Evolutionary conservation across 2,888 invertebrate genomes (phyloP).

Genomic region (Phortica okadai): DNA sequence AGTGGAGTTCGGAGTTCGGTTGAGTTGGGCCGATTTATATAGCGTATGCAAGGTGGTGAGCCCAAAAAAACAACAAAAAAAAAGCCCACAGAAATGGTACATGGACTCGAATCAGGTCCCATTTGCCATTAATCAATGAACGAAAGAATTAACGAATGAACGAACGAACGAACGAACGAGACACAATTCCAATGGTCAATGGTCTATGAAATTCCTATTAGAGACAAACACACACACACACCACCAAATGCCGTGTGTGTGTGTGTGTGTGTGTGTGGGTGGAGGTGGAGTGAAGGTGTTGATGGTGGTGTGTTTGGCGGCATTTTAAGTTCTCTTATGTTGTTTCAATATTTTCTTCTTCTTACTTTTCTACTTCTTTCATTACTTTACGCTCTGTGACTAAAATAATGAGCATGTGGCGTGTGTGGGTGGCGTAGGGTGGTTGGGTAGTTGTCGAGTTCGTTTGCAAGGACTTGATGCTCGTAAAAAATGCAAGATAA

Average conservation of each 20-base stretch:
- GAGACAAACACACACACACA: slow-evolving; percentile 38
- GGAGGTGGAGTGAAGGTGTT: no score
- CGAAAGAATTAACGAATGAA: slow-evolving; percentile 48
- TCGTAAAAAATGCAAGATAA: slow-evolving; percentile 13
- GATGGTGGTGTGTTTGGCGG: no score
- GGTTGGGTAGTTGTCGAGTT: background rate
- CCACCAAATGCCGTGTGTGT: no score
- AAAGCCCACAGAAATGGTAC: slow-evolving; percentile 15
- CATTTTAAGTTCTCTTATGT: no score
- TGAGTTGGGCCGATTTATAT: no score
- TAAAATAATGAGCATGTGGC: no score
- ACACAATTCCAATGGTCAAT: slow-evolving; percentile 55
- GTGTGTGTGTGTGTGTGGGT: no score
- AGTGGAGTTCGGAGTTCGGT: background rate
- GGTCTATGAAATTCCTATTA: slow-evolving; percentile 69
- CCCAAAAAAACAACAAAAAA: background rate
- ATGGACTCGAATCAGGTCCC: background rate
- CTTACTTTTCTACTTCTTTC: no score
- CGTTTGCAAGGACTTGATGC: background rate
- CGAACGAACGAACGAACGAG: slow-evolving; percentile 50
- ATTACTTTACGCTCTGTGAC: no score
- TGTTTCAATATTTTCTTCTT: no score
- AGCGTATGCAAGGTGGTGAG: background rate
- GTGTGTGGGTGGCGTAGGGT: background rate
- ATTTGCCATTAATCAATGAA: slow-evolving; percentile 59